These are phyloP conservation scores for Cecropterus lyciades DNA, from an alignment of 1,140 invertebrate genomes.

Conservation along the genomic window DNA sequence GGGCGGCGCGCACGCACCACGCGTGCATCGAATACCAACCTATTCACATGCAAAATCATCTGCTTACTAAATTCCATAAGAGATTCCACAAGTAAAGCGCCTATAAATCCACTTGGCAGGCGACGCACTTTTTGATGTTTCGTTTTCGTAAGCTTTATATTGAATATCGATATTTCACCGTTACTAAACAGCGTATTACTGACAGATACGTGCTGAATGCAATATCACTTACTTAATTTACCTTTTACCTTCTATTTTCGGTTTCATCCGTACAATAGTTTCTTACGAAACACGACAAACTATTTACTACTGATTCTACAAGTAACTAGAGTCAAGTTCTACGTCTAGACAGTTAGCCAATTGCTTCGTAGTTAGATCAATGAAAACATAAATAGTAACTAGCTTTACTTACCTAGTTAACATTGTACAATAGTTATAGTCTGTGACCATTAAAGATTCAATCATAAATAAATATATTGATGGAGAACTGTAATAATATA, in stretches of 20 bases:
- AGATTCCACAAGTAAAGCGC: constrained; percentile 34
- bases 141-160: background rate
- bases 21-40: constrained; percentile 66
- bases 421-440: too few relatives aligned
- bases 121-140: background rate
- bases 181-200: background rate
- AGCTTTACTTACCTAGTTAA: too few relatives aligned
- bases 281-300: background rate
- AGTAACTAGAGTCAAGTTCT: background rate
- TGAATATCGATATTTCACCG: background rate
- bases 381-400: too few relatives aligned
- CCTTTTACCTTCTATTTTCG: background rate
- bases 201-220: background rate
- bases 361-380: background rate
- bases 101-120: constrained; percentile 15
- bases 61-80: constrained; percentile 54
- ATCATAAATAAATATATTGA: too few relatives aligned
- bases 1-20: constrained; percentile 65
- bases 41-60: constrained; percentile 75
- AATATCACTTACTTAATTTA: too few relatives aligned
- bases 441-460: too few relatives aligned
- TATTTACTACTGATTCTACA: background rate
- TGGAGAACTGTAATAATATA: too few relatives aligned
- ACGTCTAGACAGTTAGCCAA: background rate
- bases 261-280: background rate